These are phyloP conservation scores for Habrosyne pyritoides DNA, from an alignment of 2,888 invertebrate genomes.

Conservation along the genomic window DNA sequence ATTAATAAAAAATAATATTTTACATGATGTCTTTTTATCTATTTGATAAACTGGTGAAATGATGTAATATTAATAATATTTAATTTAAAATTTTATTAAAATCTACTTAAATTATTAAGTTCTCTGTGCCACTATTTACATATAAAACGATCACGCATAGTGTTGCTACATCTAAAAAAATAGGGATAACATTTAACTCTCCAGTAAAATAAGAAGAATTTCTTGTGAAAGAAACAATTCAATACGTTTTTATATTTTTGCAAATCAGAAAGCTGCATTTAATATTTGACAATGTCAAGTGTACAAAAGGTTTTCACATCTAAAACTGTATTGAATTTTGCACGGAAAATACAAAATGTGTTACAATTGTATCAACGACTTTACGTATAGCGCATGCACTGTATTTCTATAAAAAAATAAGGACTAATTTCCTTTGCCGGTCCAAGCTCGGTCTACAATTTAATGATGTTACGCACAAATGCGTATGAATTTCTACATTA, in stretches of 20 bases:
- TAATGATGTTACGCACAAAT: background rate
- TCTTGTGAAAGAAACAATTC: background rate
- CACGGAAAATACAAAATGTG: no score
- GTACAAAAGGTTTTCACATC: background rate
- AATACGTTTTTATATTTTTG: background rate
- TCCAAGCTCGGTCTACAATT: background rate
- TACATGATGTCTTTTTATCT: slow-evolving; percentile 22
- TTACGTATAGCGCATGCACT: no score
- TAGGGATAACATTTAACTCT: background rate
- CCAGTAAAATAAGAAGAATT: background rate
- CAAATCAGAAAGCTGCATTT: background rate
- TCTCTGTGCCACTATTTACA: slow-evolving; percentile 23
- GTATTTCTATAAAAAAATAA: no score
- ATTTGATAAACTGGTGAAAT: slow-evolving; percentile 6
- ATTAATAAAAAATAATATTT: slow-evolving; percentile 49
- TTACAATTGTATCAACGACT: no score
- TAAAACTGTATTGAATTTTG: no score
- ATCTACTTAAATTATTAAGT: slow-evolving; percentile 13
- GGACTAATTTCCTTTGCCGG: background rate
- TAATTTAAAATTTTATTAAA: slow-evolving; percentile 8
- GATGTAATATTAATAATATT: slow-evolving; percentile 2
- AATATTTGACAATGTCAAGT: background rate
- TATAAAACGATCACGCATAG: slow-evolving; percentile 6
- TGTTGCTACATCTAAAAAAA: slow-evolving; percentile 16
- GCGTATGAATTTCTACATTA: background rate